Evolutionary conservation across 2,797 vertebrate species (phyloP).

Genomic region (Spinibarbus caldwelli): DNA sequence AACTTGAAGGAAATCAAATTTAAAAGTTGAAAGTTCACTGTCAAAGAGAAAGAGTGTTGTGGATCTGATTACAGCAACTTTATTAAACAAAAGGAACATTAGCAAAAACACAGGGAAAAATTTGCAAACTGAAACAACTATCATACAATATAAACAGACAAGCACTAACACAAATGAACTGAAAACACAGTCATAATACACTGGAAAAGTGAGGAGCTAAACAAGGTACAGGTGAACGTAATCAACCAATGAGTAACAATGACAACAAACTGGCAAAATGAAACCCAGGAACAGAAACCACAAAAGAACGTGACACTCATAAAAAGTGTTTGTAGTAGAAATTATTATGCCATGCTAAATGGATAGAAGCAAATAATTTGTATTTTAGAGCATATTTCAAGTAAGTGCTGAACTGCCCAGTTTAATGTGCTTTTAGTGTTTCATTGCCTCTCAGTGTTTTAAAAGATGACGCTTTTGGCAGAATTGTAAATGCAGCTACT

Average conservation of each 20-base stretch:
- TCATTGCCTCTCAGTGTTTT: not conserved
- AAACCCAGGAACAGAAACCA: not conserved
- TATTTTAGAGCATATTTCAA: too few relatives aligned
- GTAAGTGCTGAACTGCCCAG: not conserved
- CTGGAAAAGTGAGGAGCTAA: not conserved
- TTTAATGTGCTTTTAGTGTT: not conserved
- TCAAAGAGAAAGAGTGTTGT: too few relatives aligned
- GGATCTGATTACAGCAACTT: not conserved
- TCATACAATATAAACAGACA: not conserved
- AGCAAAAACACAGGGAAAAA: not conserved
- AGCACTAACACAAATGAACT: not conserved
- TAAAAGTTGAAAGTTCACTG: not conserved
- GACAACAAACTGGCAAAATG: not conserved
- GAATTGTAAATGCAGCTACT: not conserved
- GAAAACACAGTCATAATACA: too few relatives aligned
- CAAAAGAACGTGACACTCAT: too few relatives aligned
- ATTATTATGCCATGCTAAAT: not conserved
- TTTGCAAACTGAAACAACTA: not conserved
- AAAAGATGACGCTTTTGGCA: not conserved
- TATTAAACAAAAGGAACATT: not conserved
- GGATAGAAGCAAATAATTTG: not conserved
- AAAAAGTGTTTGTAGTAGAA: not conserved
- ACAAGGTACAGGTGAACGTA: not conserved
- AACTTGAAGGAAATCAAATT: not conserved
- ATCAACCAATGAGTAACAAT: not conserved